Conservation (phyloP, 2,113 vertebrate genomes). For the Jacana jacana region DNA sequence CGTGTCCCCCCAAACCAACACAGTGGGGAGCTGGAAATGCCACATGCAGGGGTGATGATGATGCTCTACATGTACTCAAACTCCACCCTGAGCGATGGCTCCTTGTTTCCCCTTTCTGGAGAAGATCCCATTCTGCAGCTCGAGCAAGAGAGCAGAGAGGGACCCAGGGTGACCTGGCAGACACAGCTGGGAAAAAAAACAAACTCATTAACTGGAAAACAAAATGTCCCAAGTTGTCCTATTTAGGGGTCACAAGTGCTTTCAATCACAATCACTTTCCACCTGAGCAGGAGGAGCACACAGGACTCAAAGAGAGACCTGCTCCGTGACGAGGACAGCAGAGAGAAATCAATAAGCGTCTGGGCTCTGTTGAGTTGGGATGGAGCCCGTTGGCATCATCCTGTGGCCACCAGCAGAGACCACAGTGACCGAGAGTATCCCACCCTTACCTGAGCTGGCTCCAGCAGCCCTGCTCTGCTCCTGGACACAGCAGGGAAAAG, state of each 20-base stretch:
- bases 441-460: accelerated
- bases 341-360: accelerated
- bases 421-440: neutral
- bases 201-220: neutral
- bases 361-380: neutral
- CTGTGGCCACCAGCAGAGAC: neutral
- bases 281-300: neutral
- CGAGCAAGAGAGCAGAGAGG: accelerated
- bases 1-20: accelerated
- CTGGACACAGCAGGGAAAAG: no score
- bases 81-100: neutral
- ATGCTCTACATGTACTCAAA: neutral
- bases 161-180: neutral
- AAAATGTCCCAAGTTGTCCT: neutral
- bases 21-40: accelerated
- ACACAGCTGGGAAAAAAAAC: accelerated
- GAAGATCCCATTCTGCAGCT: neutral
- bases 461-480: neutral
- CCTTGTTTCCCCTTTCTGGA: neutral
- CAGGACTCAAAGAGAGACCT: accelerated
- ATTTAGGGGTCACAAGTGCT: neutral
- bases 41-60: accelerated
- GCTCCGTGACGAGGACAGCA: neutral
- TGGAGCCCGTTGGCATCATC: neutral
- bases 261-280: neutral